phyloP scores from a whole-genome alignment of 2,797 vertebrate species.

The Choloepus didactylus region DNA sequence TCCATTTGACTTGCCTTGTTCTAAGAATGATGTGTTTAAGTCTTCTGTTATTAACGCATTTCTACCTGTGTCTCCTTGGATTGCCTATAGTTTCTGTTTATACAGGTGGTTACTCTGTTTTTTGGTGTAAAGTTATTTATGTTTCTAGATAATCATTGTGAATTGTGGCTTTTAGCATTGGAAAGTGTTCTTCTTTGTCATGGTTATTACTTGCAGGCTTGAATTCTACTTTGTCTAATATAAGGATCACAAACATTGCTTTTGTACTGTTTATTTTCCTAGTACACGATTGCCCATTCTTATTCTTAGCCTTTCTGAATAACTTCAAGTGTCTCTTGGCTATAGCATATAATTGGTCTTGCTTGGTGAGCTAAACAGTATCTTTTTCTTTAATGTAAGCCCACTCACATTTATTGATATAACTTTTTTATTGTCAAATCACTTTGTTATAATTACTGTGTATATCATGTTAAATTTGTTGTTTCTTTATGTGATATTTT shows the following conservation, averaged over 20 bases:
- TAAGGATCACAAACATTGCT: background rate
- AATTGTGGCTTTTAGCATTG: background rate
- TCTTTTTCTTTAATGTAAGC: background rate
- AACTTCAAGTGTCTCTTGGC: background rate
- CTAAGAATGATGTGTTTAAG: background rate
- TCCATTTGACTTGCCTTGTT: background rate
- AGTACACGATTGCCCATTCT: background rate
- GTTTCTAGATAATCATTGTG: background rate
- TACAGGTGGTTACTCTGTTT: background rate
- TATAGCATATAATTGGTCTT: background rate
- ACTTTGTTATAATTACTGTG: background rate
- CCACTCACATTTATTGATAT: background rate
- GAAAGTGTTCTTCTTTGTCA: conserved; percentile 11
- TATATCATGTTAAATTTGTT: background rate
- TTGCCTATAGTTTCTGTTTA: background rate
- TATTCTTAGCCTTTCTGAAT: background rate
- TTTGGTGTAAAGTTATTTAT: background rate
- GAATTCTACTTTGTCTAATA: background rate
- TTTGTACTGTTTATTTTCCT: background rate
- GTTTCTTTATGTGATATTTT: background rate
- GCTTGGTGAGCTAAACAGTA: background rate
- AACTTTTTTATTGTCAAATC: background rate
- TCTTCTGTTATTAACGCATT: background rate
- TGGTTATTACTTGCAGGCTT: background rate
- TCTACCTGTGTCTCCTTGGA: background rate